Base-by-base conservation (phyloP, 2,888 invertebrate genomes). In the Lithophane ornitopus region DNA sequence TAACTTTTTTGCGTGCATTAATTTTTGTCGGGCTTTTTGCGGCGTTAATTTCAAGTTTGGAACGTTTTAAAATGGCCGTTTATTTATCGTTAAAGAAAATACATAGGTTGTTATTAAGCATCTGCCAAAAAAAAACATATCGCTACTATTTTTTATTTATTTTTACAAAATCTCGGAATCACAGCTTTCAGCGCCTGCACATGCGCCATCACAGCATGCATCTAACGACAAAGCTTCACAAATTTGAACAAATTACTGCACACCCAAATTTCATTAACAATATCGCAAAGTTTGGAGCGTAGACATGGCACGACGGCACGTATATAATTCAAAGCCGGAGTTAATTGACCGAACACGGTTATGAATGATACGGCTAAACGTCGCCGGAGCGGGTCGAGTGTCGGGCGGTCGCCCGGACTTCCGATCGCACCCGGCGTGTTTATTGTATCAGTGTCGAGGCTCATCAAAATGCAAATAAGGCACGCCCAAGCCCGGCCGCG, bases 381-480 rank as follows among this genome's bases (percentile, higher is more conserved):
- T 90, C 91, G 91, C 87, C 89, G 90, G 87, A 90, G 87, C 87
- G 90, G 89, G 85, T 87, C 89, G 90, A 87, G 84, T 84, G 89
- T 85, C 87, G 79, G 87, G 80, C 82, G 78, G 78, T 78, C 79
- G 82, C 78, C 77, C 88, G 87, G 90, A 90, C 89, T 89, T 91
- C 90, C 90, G 89, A 88, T 89, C 89, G 87, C 87, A 85, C 88
- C 90, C 92, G 92, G 92, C 94, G 93, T 94, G 94, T 96, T 96
- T 95, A 96, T 96, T 96, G 95, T 96, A 96, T 96, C 96, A 96
- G 93, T 95, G 96, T 94, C 93, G 93, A 90, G 92, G 89, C 95
- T 96, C 96, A 96, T 96, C 96, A 96, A 96, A 96, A 96, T 96
- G 96, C 96, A 96, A 96, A 96, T 96, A 94, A 94, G 93, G 91